Evolutionary conservation across 2,113 vertebrate genomes (phyloP).

Genomic region (Pan paniscus): DNA sequence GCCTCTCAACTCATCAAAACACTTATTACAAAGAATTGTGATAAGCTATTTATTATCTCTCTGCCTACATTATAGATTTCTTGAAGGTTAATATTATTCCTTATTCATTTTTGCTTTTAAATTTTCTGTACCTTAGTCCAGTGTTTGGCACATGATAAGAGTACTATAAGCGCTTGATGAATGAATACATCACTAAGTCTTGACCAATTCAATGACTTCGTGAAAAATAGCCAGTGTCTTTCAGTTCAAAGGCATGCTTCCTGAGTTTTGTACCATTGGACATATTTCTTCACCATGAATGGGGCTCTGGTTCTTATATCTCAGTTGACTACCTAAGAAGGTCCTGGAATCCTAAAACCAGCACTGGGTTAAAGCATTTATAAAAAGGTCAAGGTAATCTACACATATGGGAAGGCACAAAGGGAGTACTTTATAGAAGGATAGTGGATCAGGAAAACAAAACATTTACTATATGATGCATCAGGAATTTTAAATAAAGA

Average conservation of each 20-base stretch:
- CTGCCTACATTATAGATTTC: neutral
- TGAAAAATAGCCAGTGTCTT: neutral
- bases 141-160: neutral
- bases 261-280: neutral
- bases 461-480: neutral
- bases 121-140: neutral
- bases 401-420: neutral
- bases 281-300: neutral
- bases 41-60: neutral
- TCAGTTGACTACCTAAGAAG: neutral
- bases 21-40: neutral
- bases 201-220: neutral
- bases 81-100: neutral
- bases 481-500: neutral
- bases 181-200: neutral
- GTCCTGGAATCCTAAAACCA: neutral
- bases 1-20: neutral
- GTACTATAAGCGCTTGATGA: neutral
- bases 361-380: neutral
- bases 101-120: slow-evolving; percentile 10
- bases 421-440: neutral
- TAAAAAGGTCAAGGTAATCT: neutral
- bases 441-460: neutral
- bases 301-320: neutral
- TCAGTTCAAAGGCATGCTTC: neutral